Evolutionary conservation across 2,113 vertebrate genomes (phyloP), one percentile per base, ranked within the genome.

Genomic region (Sigmodon hispidus): DNA sequence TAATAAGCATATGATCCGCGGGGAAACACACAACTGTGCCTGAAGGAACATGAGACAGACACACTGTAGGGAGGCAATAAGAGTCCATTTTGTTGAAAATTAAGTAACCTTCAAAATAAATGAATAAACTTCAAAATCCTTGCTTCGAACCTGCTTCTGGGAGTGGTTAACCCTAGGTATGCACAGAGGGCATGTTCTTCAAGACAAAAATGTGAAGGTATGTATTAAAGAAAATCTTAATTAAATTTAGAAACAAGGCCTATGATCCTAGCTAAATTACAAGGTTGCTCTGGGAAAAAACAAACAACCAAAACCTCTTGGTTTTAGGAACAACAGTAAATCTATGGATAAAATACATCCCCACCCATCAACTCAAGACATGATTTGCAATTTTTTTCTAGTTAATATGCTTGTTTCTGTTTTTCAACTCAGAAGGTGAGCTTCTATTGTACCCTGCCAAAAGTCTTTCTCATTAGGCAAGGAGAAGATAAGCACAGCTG

Each of bases 381-480:
- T 63, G 65, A 52, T 93, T 85, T 69, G 19, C 88, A 73, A 48
- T 9, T 40, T 90, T 90, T 84, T 93, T 86, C 94, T 96, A 92
- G 85, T 93, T 93, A 94, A 34, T 75, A 52, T 2, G 40, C 40
- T 81, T 77, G 72, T 48, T 87, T 92, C 55, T 63, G 26, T 24
- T 80, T 89, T 61, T 89, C 93, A 90, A 13, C 90, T 92, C 79
- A 91, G 73, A 91, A 96, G 79, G 22, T 92, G 22, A 87, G 40
- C 92, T 96, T 94, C 91, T 94, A 87, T 61, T 84, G 50, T 26
- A 77, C 94, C 97, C 96, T 97, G 95, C 72, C 95, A 96, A 95
- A 97, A 90, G n/a, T 11, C 50, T 81, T 91, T 96, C 96, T 94
- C 79, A 93, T 87, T 73, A 94, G 85, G 73, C 90, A 97, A 95